Evolutionary conservation across 2,113 vertebrate species (phyloP), one percentile per base, ranked within the genome.

Genomic region (Smithornis capensis): DNA sequence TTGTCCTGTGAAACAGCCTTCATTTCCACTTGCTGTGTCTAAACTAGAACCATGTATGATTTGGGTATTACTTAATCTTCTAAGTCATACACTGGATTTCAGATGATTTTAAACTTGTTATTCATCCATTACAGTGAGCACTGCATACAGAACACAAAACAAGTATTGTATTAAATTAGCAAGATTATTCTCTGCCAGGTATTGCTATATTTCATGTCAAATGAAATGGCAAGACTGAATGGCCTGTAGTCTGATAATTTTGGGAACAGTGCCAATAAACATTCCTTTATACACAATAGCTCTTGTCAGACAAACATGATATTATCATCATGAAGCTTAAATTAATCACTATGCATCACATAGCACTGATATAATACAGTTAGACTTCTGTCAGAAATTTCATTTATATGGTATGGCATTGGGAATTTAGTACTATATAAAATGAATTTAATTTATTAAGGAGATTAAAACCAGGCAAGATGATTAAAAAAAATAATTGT

Each of bases 301-400:
- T 86, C 88, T 88, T 93, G 71, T 92, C 88, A 96, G 79, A 96
- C 59, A 93, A 92, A 93, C 50, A 83, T 37, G 74, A 42, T 90
- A 73, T 69, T 73, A 75, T 78, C 67, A 86, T 96, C 78, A 93
- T 59, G 63, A 88, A 73, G 75, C n/a, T 85, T 77, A 80, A 70
- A 90, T 92, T 83, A 90, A 93, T 88, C 90, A 90, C 38, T 76
- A 28, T 59, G 37, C 45, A 83, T 87, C 88, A 94, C 59, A 77
- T 5, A 88, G 45, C 9, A 47, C 2, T 33, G 67, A 82, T 45
- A 91, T 86, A 88, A 90, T 53, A 68, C 50, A 83, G 79, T 73
- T 45, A 90, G 79, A 87, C 45, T 88, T 90, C 57, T 83, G 50
- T 62, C 85, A 93, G 90, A 90, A 77, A 83, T 69, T 79, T 73